phyloP scores from a whole-genome alignment of 2,797 vertebrate genomes.

The Chloroceryle inda region DNA sequence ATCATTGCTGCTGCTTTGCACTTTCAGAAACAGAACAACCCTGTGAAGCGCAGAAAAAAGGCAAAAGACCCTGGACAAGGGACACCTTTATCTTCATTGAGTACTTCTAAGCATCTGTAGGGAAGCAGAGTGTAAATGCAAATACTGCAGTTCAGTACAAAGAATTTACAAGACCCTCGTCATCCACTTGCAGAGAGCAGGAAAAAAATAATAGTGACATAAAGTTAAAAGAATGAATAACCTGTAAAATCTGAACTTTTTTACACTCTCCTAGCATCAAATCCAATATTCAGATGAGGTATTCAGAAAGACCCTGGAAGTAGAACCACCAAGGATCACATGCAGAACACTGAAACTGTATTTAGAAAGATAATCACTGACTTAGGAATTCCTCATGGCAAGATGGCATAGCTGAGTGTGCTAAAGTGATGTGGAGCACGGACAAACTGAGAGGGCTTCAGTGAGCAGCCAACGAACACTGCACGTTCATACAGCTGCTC shows the following conservation, averaged over 20 bases:
- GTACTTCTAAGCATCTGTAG: background rate
- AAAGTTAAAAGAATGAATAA: background rate
- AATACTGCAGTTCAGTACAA: background rate
- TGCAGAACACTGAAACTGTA: background rate
- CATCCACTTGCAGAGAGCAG: background rate
- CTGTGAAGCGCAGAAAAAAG: background rate
- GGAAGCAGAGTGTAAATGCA: background rate
- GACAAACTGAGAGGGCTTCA: background rate
- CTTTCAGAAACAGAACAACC: background rate
- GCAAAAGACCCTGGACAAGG: background rate
- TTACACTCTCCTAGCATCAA: background rate
- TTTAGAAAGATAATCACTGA: background rate
- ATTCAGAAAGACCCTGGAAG: background rate
- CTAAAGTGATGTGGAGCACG: background rate
- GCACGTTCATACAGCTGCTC: background rate
- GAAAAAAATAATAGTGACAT: background rate
- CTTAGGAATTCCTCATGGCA: background rate
- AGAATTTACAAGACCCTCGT: background rate
- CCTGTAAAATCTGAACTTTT: background rate
- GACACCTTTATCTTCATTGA: background rate
- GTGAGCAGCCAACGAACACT: accelerated
- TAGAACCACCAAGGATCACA: background rate
- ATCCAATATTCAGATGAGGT: background rate
- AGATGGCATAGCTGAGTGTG: background rate
- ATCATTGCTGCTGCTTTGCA: background rate